Evolutionary conservation across 2,113 vertebrate genomes (phyloP).

Genomic region (Siniperca chuatsi): DNA sequence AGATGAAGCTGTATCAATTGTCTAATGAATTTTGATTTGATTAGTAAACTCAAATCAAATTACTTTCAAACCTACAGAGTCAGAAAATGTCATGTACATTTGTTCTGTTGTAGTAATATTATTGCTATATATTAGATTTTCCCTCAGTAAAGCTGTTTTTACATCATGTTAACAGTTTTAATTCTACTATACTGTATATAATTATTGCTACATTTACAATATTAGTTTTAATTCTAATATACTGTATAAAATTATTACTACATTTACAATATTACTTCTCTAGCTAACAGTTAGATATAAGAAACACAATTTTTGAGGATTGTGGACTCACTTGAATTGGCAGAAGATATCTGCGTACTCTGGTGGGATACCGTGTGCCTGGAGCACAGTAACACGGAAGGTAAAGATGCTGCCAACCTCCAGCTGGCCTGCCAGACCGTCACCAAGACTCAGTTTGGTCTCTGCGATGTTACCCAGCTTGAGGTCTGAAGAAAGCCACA

Average conservation of each 20-base stretch:
- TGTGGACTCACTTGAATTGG: slow-evolving; percentile 96
- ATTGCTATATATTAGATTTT: background rate
- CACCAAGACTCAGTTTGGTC: slow-evolving; percentile 88
- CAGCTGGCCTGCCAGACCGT: slow-evolving; percentile 89
- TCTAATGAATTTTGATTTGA: background rate
- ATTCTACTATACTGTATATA: no score
- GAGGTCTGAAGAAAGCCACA: slow-evolving; percentile 85
- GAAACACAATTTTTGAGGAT: background rate
- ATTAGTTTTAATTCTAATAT: background rate
- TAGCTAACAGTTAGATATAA: background rate
- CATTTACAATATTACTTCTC: background rate
- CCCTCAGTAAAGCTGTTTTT: background rate
- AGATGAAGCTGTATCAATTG: background rate
- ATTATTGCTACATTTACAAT: background rate
- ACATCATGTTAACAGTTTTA: no score
- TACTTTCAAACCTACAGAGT: background rate
- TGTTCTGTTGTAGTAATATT: background rate
- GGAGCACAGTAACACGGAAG: slow-evolving; percentile 96
- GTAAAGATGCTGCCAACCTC: slow-evolving; percentile 96
- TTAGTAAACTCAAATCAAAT: background rate
- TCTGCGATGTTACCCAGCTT: slow-evolving; percentile 90
- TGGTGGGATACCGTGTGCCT: slow-evolving; percentile 92
- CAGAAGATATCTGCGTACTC: slow-evolving; percentile 99
- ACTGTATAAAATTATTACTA: background rate
- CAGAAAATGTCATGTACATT: background rate